These are phyloP conservation scores for Rugalucina vietnamica DNA, from an alignment of 2,888 invertebrate genomes.

Conservation along the genomic window DNA sequence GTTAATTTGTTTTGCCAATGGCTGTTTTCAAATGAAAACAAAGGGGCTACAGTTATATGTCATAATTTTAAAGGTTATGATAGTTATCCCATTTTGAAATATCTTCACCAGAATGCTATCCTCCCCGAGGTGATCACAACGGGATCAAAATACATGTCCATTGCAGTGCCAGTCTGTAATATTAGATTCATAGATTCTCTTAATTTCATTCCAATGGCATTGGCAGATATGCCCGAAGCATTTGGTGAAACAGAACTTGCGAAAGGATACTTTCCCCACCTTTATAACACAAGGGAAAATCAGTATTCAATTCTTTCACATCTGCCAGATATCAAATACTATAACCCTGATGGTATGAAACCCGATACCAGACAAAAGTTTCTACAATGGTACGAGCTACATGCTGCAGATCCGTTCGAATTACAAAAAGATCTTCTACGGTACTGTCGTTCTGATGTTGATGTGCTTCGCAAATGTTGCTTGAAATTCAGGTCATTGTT, in stretches of 20 bases:
- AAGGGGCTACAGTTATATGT: no score
- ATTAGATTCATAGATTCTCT: constrained; percentile 49
- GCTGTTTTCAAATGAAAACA: no score
- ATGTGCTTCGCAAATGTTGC: constrained; percentile 30
- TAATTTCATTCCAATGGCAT: constrained; percentile 51
- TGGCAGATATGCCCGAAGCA: constrained; percentile 40
- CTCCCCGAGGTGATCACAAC: constrained; percentile 44
- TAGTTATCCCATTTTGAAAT: constrained; percentile 42
- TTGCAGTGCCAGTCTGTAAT: constrained; percentile 29
- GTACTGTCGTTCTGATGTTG: constrained; percentile 42
- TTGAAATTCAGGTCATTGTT: constrained; percentile 32
- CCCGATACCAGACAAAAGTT: constrained; percentile 34
- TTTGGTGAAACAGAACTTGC: constrained; percentile 38
- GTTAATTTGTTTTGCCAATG: no score
- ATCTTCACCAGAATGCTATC: constrained; percentile 38
- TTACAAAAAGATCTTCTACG: constrained; percentile 31
- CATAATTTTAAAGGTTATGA: constrained; percentile 54
- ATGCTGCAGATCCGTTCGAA: constrained; percentile 34
- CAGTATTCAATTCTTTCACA: constrained; percentile 17
- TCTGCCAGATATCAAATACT: constrained; percentile 44
- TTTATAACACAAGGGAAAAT: constrained; percentile 40
- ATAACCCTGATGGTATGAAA: constrained; percentile 54
- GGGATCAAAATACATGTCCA: constrained; percentile 49
- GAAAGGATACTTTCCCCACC: constrained; percentile 49
- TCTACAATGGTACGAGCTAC: constrained; percentile 33